A percentile compares a stretch with the other conserved stretches of the same genome.
Conservation (phyloP, 2,113 vertebrate genomes). For the Corydoras maculifer region DNA sequence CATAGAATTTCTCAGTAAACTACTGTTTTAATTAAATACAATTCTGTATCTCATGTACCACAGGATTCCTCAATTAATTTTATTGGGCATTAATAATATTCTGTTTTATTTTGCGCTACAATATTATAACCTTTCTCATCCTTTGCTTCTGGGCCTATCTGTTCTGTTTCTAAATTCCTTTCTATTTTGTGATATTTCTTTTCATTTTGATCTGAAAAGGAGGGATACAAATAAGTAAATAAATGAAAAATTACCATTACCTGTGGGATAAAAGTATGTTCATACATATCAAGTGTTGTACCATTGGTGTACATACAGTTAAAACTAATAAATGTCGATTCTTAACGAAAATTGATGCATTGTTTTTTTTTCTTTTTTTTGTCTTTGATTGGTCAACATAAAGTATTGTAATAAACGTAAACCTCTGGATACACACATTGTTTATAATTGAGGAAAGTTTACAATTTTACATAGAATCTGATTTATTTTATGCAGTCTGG, state of each 20-base stretch:
- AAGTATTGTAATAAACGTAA: too few relatives aligned
- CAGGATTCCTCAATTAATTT: slow-evolving; percentile 5
- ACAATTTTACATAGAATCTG: neutral
- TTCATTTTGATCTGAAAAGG: slow-evolving; percentile 69
- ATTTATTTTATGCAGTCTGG: too few relatives aligned
- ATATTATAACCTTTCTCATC: slow-evolving; percentile 42
- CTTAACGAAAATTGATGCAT: slow-evolving; percentile 64
- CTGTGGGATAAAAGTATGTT: slow-evolving; percentile 66
- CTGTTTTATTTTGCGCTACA: slow-evolving; percentile 32
- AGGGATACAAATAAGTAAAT: slow-evolving; percentile 56
- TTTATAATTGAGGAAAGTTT: neutral
- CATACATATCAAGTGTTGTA: slow-evolving; percentile 87
- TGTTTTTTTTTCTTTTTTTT: neutral
- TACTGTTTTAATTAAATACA: neutral
- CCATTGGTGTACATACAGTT: slow-evolving; percentile 88
- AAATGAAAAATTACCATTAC: slow-evolving; percentile 48
- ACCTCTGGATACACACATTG: neutral
- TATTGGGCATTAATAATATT: slow-evolving; percentile 23
- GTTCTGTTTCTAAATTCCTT: slow-evolving; percentile 60
- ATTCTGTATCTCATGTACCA: neutral
- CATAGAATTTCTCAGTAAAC: too few relatives aligned
- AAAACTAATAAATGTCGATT: slow-evolving; percentile 94
- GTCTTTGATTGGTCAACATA: too few relatives aligned
- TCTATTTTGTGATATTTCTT: slow-evolving; percentile 67
- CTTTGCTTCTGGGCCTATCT: slow-evolving; percentile 41